Evolutionary conservation across 35 echinoderm and acorn worm genomes (phyloP), one percentile per base, ranked within the genome.

Genomic region (Acanthaster planci): DNA sequence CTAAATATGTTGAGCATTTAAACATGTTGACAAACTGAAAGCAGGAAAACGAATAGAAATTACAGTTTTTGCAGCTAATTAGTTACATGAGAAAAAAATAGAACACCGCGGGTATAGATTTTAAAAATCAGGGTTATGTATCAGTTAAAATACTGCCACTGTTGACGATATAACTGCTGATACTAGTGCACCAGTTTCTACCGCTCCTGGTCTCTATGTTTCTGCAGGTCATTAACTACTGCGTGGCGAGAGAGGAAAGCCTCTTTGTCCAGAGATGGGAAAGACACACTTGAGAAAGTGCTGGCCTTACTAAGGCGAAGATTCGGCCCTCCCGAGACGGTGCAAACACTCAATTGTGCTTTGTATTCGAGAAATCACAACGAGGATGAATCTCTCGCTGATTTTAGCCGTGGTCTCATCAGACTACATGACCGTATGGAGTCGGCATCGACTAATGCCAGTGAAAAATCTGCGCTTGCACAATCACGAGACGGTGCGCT

Each of bases 381-480:
- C 16, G 54, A 56, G 54, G 54, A 0, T 56, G 54, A 56, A n/a
- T 18, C 15, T 56, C 54, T 56, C 16, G 54, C 16, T 18, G 54
- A 56, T 56, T 56, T 18, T n/a, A 56, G 54, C 22, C 16, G 54
- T 18, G 54, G 16, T 18, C 54, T 56, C 16, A 1, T 56, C 15
- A 15, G 54, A 56, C 54, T 56, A 56, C 22, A 1, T 56, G 54
- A 56, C 22, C 64, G 81, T 77, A 53, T 37, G 88, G 18, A 85
- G 60, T 30, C 22, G 18, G 39, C 84, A 64, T 78, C 54, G 16
- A 8, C 54, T 18, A n/a, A 56, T 56, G 54, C 0, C 15, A n/a
- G 22, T 18, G 54, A 56, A n/a, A 15, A 56, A 56, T 15, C 16
- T 15, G 54, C 54, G 16, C 54, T 56, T 56, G 54, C 1, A 15